Evolutionary conservation across 2,113 vertebrate species (phyloP).

Genomic region (Megaleporinus macrocephalus): DNA sequence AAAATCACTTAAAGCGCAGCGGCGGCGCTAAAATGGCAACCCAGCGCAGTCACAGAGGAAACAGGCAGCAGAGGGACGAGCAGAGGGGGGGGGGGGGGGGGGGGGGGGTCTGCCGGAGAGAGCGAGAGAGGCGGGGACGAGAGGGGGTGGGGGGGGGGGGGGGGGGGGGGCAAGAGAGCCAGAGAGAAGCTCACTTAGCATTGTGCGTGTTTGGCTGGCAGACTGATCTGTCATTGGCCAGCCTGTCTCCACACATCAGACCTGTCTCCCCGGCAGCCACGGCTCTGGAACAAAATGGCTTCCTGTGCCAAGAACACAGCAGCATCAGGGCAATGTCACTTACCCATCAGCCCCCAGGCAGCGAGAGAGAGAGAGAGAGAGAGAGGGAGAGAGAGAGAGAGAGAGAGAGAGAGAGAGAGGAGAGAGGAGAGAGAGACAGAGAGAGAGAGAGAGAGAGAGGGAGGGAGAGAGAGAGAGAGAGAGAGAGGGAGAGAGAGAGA

Average conservation of each 20-base stretch:
- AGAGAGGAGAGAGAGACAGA: too few species aligned
- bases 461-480: too few species aligned
- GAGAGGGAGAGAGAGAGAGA: conserved; percentile 6
- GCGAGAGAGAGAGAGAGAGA: conserved; percentile 26
- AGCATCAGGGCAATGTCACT: conserved; percentile 78
- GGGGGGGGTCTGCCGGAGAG: conserved; percentile 30
- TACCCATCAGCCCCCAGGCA: conserved; percentile 72
- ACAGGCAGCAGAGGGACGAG: conserved; percentile 49
- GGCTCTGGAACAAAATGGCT: conserved; percentile 79
- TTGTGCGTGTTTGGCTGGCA: conserved; percentile 74
- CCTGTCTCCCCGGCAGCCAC: conserved; percentile 78
- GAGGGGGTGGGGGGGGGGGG: conserved; percentile 33
- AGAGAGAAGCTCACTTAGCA: conserved; percentile 63
- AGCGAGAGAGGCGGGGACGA: conserved; percentile 25
- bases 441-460: neutral
- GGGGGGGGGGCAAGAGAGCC: conserved; percentile 29
- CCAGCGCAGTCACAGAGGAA: conserved; percentile 73
- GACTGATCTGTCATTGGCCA: conserved; percentile 78
- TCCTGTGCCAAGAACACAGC: conserved; percentile 75
- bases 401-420: conserved; percentile 4
- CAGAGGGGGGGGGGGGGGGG: conserved; percentile 33
- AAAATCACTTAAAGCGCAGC: conserved; percentile 81
- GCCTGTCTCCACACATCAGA: conserved; percentile 61
- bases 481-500: conserved; percentile 23
- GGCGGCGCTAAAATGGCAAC: conserved; percentile 76